Conservation (phyloP, 2,797 vertebrate genomes). For the Ctenopoma kingsleyae region DNA sequence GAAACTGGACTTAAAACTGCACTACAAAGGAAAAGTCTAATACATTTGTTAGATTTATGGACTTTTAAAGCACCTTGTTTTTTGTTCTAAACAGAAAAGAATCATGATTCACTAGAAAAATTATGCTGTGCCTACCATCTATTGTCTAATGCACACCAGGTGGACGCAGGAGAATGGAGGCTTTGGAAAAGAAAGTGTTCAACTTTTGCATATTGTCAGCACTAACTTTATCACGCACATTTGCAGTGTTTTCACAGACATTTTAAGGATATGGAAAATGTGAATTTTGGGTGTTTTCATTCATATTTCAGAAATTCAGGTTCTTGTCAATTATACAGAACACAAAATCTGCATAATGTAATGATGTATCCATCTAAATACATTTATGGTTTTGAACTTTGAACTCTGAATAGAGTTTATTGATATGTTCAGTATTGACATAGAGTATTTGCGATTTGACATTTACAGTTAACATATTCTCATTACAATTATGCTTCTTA, state of each 20-base stretch:
- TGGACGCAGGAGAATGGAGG: background rate
- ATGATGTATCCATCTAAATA: too few species aligned
- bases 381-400: too few species aligned
- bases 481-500: too few species aligned
- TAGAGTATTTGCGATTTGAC: too few species aligned
- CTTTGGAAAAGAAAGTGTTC: background rate
- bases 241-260: background rate
- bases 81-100: slow-evolving; percentile 25
- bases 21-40: slow-evolving; percentile 15
- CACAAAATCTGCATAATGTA: too few species aligned
- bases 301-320: background rate
- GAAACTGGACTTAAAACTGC: slow-evolving; percentile 34
- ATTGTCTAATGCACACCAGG: slow-evolving; percentile 2
- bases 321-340: too few species aligned
- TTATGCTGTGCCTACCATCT: background rate
- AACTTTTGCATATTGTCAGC: background rate
- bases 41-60: slow-evolving; percentile 30
- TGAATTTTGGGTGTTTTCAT: background rate
- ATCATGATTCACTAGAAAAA: slow-evolving; percentile 7
- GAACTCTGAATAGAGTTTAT: too few species aligned
- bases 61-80: slow-evolving; percentile 25
- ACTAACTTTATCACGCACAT: slow-evolving; percentile 2
- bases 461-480: too few species aligned
- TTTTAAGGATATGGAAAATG: background rate
- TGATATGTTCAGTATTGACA: too few species aligned